Percentiles rank a stretch among this genome's conserved stretches.
Evolutionary conservation across 2,888 invertebrate species (phyloP).

Genomic region (Adelognathus sp.): DNA sequence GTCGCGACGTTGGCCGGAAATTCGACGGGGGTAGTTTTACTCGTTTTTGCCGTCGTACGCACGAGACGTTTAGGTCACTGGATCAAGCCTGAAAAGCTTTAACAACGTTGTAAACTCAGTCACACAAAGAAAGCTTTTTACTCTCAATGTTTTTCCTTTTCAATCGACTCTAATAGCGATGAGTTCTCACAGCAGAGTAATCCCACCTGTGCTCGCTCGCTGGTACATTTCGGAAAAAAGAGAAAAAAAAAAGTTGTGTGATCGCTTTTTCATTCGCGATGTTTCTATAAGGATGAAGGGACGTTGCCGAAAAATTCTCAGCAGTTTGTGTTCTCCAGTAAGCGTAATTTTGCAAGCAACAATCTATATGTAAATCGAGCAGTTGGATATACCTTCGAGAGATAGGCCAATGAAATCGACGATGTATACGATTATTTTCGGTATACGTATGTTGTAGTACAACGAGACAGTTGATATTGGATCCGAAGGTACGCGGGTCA

Average conservation of each 20-base stretch:
- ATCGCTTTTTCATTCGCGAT: neutral
- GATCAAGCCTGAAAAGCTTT: slow-evolving; percentile 4
- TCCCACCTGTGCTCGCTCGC: too few species aligned
- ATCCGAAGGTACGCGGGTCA: neutral
- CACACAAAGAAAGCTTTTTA: neutral
- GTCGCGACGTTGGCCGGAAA: neutral
- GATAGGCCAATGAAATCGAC: neutral
- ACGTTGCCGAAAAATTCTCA: neutral
- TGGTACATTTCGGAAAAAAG: too few species aligned
- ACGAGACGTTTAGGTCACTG: slow-evolving; percentile 16
- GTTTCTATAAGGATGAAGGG: neutral
- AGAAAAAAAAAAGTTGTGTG: too few species aligned
- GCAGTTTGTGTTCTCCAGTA: neutral
- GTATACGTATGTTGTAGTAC: neutral
- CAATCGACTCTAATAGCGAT: neutral
- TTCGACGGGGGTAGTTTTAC: neutral
- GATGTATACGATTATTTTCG: neutral
- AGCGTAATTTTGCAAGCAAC: slow-evolving; percentile 29
- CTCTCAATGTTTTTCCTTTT: slow-evolving; percentile 22
- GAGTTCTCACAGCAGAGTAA: too few species aligned
- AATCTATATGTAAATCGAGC: slow-evolving; percentile 50
- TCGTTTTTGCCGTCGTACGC: slow-evolving; percentile 14
- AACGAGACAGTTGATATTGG: neutral
- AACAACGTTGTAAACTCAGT: neutral
- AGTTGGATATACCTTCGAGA: slow-evolving; percentile 33